A percentile compares a stretch with the other conserved stretches of the same genome.
phyloP scores from a whole-genome alignment of 2,888 invertebrate species.

The Aricia artaxerxes region DNA sequence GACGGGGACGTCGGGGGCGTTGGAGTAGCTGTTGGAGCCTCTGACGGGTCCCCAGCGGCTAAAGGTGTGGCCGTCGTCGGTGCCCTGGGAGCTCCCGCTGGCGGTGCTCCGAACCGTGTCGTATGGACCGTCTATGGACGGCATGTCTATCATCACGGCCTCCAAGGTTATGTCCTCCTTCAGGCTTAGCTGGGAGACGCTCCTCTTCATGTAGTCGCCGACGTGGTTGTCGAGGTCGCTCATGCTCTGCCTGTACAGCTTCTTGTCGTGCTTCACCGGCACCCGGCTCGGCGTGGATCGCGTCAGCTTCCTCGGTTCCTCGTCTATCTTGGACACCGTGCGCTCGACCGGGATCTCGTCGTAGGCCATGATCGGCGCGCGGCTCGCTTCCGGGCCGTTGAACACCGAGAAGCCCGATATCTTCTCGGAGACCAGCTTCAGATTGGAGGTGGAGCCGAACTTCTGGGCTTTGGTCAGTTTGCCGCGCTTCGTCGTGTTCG shows the following conservation, averaged over 20 bases:
- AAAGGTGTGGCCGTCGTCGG: slow-evolving; percentile 51
- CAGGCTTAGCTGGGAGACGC: slow-evolving; percentile 66
- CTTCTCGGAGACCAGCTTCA: slow-evolving; percentile 69
- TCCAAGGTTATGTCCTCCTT: slow-evolving; percentile 69
- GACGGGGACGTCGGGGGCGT: slow-evolving; percentile 56
- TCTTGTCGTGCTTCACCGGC: slow-evolving; percentile 42
- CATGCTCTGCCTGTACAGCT: slow-evolving; percentile 59
- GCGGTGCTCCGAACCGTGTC: slow-evolving; percentile 55
- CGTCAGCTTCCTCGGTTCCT: slow-evolving; percentile 33
- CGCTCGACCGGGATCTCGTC: slow-evolving; percentile 45
- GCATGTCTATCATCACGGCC: slow-evolving; percentile 69
- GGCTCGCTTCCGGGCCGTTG: slow-evolving; percentile 52
- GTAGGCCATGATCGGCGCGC: slow-evolving; percentile 72
- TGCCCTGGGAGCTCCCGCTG: slow-evolving; percentile 49
- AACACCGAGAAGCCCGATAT: slow-evolving; percentile 72
- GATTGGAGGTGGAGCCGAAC: slow-evolving; percentile 67
- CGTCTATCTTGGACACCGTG: slow-evolving; percentile 49
- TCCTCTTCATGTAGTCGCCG: slow-evolving; percentile 51
- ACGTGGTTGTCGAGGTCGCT: slow-evolving; percentile 51
- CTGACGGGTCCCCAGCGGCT: slow-evolving; percentile 76
- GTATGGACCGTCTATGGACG: slow-evolving; percentile 54
- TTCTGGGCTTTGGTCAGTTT: slow-evolving; percentile 58
- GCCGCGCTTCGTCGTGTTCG: slow-evolving; percentile 56
- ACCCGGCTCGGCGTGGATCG: slow-evolving; percentile 22
- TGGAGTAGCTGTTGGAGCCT: slow-evolving; percentile 73